Percentiles rank a stretch among this genome's conserved stretches.
These are phyloP conservation scores for Telmatochromis brachygnathus DNA, from an alignment of 2,113 vertebrate genomes.

Conservation along the genomic window DNA sequence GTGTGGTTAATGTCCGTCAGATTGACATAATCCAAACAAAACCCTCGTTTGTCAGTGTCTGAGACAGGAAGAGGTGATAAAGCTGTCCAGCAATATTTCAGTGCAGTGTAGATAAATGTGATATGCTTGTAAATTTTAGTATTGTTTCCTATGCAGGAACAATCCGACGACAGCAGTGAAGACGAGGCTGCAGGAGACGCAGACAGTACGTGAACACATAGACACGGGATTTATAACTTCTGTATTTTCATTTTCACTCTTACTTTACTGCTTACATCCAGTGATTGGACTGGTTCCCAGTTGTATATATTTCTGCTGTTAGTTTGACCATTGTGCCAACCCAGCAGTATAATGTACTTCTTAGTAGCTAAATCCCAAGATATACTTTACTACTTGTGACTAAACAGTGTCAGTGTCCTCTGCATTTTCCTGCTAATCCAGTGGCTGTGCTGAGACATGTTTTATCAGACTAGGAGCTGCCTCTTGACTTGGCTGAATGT, in stretches of 20 bases:
- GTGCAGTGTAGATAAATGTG: not conserved
- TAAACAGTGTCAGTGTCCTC: not conserved
- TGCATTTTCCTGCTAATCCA: not conserved
- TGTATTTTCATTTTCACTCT: not conserved
- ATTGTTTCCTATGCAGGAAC: conserved; percentile 35
- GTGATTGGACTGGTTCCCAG: not conserved
- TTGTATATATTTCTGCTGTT: not conserved
- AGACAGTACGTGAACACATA: conserved; percentile 66
- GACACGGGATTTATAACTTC: not conserved
- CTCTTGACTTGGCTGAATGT: not conserved
- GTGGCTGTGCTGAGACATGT: not conserved
- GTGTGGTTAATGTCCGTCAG: not conserved
- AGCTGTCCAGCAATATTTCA: not conserved
- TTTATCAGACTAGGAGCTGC: not conserved
- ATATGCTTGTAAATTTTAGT: not conserved
- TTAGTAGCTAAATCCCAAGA: not conserved
- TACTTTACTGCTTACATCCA: not conserved
- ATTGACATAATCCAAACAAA: not conserved
- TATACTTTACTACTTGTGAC: not conserved
- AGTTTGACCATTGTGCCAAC: not conserved
- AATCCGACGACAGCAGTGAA: conserved; percentile 71
- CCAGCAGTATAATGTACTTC: not conserved
- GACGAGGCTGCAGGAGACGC: conserved; percentile 70
- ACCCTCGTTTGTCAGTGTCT: not conserved
- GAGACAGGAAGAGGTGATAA: not conserved